Percentiles rank a stretch among this genome's conserved stretches.
Conservation (phyloP, 2,888 invertebrate genomes). For the Chrysolina americana region DNA sequence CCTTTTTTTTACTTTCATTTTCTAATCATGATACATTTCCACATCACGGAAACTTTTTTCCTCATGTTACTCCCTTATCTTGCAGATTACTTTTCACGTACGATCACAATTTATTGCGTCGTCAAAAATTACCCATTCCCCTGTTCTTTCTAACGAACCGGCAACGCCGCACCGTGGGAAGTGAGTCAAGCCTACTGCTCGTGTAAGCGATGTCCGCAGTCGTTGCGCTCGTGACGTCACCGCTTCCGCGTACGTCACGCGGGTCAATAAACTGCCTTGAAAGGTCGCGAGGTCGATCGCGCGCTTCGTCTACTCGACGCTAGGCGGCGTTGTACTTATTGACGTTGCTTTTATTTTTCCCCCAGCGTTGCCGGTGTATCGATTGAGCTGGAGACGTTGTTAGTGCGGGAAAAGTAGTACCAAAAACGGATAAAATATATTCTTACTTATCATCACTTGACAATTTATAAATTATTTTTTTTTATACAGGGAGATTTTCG, state of each 20-base stretch:
- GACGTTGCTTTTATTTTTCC: slow-evolving; percentile 3
- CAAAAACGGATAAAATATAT: too few species aligned
- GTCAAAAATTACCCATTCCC: not conserved
- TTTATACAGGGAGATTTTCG: too few species aligned
- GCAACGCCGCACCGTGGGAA: slow-evolving; percentile 21
- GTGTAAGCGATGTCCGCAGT: slow-evolving; percentile 62
- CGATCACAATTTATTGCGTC: too few species aligned
- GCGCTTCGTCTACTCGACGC: slow-evolving; percentile 62
- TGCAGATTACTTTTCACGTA: not conserved
- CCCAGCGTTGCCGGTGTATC: not conserved
- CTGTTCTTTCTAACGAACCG: not conserved
- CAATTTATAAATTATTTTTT: too few species aligned
- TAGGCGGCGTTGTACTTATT: slow-evolving; percentile 57
- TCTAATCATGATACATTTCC: too few species aligned
- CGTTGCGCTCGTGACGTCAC: slow-evolving; percentile 67
- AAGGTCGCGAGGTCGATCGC: slow-evolving; percentile 65
- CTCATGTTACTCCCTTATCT: too few species aligned
- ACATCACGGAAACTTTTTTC: too few species aligned
- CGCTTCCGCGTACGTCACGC: slow-evolving; percentile 67
- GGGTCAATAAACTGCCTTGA: slow-evolving; percentile 71
- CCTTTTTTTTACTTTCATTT: too few species aligned
- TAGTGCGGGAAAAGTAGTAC: not conserved
- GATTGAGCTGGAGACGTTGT: not conserved
- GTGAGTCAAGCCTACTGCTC: slow-evolving; percentile 46
- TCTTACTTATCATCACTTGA: too few species aligned